Evolutionary conservation across 1,140 invertebrate species (phyloP).

Genomic region (Philaenus spumarius): DNA sequence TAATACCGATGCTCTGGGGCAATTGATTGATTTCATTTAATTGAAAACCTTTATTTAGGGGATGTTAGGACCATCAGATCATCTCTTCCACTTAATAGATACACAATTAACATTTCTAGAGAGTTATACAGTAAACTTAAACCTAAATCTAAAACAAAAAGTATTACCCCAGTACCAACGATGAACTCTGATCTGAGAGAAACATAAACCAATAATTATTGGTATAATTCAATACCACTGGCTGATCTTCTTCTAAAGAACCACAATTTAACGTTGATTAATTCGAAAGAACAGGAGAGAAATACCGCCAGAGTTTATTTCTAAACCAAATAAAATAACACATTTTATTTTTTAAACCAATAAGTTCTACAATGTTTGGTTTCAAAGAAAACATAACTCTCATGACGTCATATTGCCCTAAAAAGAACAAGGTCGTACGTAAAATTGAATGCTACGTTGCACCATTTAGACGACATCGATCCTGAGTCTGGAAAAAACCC

Average conservation of each 20-base stretch:
- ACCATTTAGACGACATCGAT: conserved; percentile 27
- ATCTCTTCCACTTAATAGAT: too few relatives aligned
- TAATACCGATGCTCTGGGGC: too few relatives aligned
- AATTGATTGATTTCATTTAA: too few relatives aligned
- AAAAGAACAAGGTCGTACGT: conserved; percentile 24
- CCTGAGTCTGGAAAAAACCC: conserved; percentile 15
- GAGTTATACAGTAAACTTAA: too few relatives aligned
- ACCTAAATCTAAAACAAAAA: too few relatives aligned
- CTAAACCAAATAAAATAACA: too few relatives aligned
- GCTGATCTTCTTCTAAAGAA: conserved; percentile 32
- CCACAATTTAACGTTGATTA: conserved; percentile 35
- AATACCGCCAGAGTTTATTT: conserved; percentile 29
- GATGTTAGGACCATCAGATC: too few relatives aligned
- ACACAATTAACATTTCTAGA: too few relatives aligned
- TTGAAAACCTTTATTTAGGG: too few relatives aligned
- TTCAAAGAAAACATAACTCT: neutral
- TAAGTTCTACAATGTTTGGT: neutral
- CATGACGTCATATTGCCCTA: conserved; percentile 34
- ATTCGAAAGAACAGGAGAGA: conserved; percentile 38
- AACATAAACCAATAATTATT: conserved; percentile 40
- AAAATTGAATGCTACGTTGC: conserved; percentile 33
- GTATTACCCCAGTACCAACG: too few relatives aligned
- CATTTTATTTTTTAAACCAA: too few relatives aligned
- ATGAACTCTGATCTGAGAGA: conserved; percentile 32
- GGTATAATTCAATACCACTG: conserved; percentile 36